Conservation (phyloP, 2,888 invertebrate species). For the Balanococcus diminutus region DNA sequence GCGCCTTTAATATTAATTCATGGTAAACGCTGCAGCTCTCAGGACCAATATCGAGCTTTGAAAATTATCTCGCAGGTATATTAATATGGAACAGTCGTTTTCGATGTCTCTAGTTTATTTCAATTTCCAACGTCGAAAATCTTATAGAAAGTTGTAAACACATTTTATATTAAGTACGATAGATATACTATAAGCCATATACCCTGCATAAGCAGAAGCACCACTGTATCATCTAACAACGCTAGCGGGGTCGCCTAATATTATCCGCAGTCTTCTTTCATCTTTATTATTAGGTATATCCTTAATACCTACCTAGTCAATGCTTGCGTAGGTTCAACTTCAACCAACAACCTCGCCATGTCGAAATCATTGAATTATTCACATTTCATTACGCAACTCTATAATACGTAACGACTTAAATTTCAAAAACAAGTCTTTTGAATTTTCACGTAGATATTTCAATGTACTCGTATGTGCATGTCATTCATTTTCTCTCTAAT, state of each 20-base stretch:
- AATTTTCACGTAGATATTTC: too few species aligned
- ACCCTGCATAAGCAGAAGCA: not conserved
- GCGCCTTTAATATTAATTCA: slow-evolving; percentile 2
- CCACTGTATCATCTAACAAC: not conserved
- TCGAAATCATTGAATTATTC: not conserved
- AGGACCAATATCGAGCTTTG: not conserved
- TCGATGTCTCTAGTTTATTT: not conserved
- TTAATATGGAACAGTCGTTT: not conserved
- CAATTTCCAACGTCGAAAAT: not conserved
- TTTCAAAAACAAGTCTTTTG: not conserved
- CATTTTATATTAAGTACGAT: not conserved
- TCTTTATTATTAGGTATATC: not conserved
- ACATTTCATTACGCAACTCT: not conserved
- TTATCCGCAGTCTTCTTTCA: not conserved
- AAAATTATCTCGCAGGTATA: not conserved
- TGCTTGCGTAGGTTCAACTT: not conserved
- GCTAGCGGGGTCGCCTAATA: not conserved
- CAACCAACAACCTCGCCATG: not conserved
- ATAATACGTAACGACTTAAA: not conserved
- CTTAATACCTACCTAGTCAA: too few species aligned
- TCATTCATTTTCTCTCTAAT: not conserved
- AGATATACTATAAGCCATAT: too few species aligned
- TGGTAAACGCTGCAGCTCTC: not conserved
- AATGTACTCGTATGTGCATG: too few species aligned
- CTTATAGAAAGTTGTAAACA: not conserved